Evolutionary conservation across 2,888 invertebrate species (phyloP), one percentile per base, ranked within the genome.

Genomic region (Camptogramma bilineatum): DNA sequence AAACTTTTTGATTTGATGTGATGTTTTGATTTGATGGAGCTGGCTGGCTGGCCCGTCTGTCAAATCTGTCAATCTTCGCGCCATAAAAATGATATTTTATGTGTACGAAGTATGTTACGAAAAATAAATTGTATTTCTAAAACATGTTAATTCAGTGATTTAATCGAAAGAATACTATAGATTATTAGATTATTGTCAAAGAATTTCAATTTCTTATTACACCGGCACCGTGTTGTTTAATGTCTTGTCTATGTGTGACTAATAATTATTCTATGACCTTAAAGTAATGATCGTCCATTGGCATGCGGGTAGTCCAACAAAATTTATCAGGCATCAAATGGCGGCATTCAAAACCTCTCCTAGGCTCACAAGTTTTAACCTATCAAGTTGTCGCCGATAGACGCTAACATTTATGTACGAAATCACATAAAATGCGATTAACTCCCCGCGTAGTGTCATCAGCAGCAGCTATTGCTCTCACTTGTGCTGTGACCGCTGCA

Each of bases 341-440:
- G 73, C 74, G 71, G 70, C 67, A 70, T 74, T 75, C 73, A 70
- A 73, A 74, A 80, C 82, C 86, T 87, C 85, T 83, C 82, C 82
- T 86, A 87, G 85, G 86, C 82, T 84, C 81, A 79, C 66, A 80
- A 85, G 82, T 86, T 74, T 76, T 84, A 83, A 86, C 80, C 66
- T 56, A 72, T 73, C 72, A 68, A 68, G 65, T 77, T 55, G 16
- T 58, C 21, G 47, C 58, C 17, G 67, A 73, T 71, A 72, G 71
- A 76, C 73, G 71, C 70, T 63, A 75, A 59, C 21, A 81, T 89
- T 75, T 82, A 90, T 91, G 91, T 82, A 83, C 77, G 77, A 84
- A 84, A 84, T 85, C 74, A 87, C 83, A 52, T 87, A 91, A 84
- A 85, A 92, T 92, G 92, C 81, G 80, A 84, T 81, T 91, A 69